A percentile compares a stretch with the other conserved stretches of the same genome.
phyloP scores from a whole-genome alignment of 2,113 vertebrate species.

The Alethe castanea region DNA sequence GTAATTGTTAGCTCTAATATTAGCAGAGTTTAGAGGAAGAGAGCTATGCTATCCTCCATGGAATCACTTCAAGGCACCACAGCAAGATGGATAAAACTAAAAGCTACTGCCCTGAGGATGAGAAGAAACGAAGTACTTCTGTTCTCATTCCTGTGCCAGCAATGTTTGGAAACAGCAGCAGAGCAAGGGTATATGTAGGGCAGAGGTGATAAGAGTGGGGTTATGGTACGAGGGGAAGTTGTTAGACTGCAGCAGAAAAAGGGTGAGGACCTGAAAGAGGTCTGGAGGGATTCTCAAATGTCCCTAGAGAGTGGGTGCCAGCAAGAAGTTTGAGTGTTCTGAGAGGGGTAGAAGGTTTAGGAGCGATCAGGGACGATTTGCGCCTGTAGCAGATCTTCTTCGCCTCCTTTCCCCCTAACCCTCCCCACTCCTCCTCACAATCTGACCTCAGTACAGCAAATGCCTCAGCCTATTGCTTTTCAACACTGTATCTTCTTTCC shows the following conservation, averaged over 20 bases:
- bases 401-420: not conserved
- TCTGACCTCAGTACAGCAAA: not conserved
- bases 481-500: not conserved
- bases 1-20: not conserved
- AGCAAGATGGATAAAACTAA: not conserved
- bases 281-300: not conserved
- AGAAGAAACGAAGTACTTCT: not conserved
- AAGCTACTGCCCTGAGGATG: not conserved
- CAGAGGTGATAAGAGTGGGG: not conserved
- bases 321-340: not conserved
- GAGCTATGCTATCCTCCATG: not conserved
- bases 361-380: rapidly evolving
- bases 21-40: not conserved
- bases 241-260: not conserved
- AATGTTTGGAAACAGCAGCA: not conserved
- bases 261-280: not conserved
- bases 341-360: not conserved
- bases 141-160: not conserved
- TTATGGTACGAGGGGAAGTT: not conserved
- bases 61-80: not conserved
- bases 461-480: not conserved
- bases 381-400: not conserved
- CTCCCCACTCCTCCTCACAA: not conserved
- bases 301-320: not conserved
- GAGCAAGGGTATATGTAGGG: not conserved